phyloP scores from a whole-genome alignment of 2,888 invertebrate genomes.

The Dryococelus australis region DNA sequence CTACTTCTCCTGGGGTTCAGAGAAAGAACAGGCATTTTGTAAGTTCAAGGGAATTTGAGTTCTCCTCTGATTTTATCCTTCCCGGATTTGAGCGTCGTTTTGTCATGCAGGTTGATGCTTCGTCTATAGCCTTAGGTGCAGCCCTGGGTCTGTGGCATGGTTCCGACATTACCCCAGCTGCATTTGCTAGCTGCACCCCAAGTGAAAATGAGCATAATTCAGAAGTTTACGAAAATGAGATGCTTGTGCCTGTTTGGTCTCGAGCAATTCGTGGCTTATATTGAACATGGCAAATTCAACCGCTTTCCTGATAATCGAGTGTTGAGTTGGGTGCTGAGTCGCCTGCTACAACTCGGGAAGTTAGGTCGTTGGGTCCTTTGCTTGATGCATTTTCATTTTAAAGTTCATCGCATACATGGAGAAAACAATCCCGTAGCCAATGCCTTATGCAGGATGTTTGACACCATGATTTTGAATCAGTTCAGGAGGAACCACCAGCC shows the following conservation, averaged over 20 bases:
- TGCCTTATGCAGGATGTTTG: too few species aligned
- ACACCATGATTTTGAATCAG: too few species aligned
- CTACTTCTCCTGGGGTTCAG: neutral
- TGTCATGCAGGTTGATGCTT: neutral
- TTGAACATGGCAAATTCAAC: too few species aligned
- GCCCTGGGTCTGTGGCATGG: neutral
- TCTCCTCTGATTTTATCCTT: neutral
- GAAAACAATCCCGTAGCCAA: too few species aligned
- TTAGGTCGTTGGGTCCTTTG: too few species aligned
- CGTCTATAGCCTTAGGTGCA: neutral
- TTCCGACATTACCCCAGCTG: neutral
- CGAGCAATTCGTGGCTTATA: neutral
- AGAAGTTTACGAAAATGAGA: neutral
- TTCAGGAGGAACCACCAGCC: too few species aligned
- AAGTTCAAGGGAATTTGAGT: neutral
- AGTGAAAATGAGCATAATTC: too few species aligned
- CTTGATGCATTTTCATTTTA: too few species aligned
- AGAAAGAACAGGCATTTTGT: neutral
- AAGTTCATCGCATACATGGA: too few species aligned
- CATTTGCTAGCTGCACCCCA: neutral
- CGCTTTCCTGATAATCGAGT: too few species aligned
- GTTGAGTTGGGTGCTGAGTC: too few species aligned
- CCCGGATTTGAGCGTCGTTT: neutral
- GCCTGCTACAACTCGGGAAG: too few species aligned
- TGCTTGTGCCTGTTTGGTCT: neutral